Evolutionary conservation across 2,888 invertebrate genomes (phyloP), one percentile per base, ranked within the genome.

Genomic region (Oligia fasciuncula): DNA sequence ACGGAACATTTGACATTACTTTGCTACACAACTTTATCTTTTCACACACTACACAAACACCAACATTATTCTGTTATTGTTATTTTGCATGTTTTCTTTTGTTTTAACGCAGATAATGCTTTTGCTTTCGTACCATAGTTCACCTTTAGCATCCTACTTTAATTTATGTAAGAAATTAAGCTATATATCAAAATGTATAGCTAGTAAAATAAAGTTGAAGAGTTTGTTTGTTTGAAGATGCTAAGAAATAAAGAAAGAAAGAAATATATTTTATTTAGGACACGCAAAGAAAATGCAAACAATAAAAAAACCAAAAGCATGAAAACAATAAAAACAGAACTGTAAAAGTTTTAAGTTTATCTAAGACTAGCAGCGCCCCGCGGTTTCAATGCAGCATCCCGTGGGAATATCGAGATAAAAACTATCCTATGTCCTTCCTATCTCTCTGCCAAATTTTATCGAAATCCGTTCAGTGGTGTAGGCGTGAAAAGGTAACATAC

Each of bases 61-160:
- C 35, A 76, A 84, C 75, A 85, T 65, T 63, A 74, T 78, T 84
- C 84, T 88, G 57, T 89, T 91, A 83, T 80, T 77, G 83, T 91
- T 91, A 87, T 80, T 91, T 93, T 90, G 94, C 94, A 94, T 91
- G 91, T 93, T 90, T 86, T 86, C 51, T 80, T 86, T 81, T 88
- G 92, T 92, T 92, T 92, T 90, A 86, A 87, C 89, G 88, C 89
- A 83, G 72, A 57, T 88, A 88, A 79, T 69, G 93, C 94, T 94
- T 93, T 91, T 91, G 93, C 94, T 92, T 93, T 91, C 83, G 81
- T 84, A 74, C 51, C 74, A 76, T 65, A 80, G 65, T 70, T 74
- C 85, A 83, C 83, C 81, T 79, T 65, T 81, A 80, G 80, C 43
- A 77, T 73, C 77, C 76, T 85, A 43, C 8, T 71, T n/a, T 83